Evolutionary conservation across 2,888 invertebrate species (phyloP), one percentile per base, ranked within the genome.

Genomic region (Caenorhabditis sp.): DNA sequence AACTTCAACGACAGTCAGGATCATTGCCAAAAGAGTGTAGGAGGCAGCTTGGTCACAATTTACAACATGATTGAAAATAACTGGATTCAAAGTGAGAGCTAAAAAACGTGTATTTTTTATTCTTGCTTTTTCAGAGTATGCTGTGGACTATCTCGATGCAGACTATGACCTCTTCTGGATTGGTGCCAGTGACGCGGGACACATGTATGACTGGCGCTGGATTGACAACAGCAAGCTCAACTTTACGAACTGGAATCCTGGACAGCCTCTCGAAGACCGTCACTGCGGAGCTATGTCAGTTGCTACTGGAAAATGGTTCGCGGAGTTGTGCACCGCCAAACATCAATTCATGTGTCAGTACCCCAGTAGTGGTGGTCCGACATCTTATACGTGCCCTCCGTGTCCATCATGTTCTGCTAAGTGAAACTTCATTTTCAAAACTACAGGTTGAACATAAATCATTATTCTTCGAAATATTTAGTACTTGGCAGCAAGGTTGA

Each of bases 401-500:
- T 82, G 82, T 31, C 51, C 69, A 28, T 14, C 80, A 3, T 80
- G 80, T 26, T 54, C 22, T 49, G 38, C 49, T 47, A 73, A 63
- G n/a, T 63, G 59, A 47, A 10, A n/a, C 12, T 38, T 61, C 22
- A 49, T 38, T 61, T 26, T 14, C 14, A 14, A 12, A 22, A 19
- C 24, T 54, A 24, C 26, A 22, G 24, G 24, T 14, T 6, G 7
- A 6, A 54, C 24, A 54, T 54, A 26, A 54, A 54, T 14, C 14
- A 7, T 54, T 5, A 54, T 54, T 24, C 0, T 14, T 14, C 12
- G 12, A 26, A 19, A 8, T n/a, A n/a, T 10, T 61, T 24, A 77
- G 19, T 59, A 77, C 28, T 79, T 79, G 0, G 79, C 54, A 16
- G 70, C 63, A 63, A 82, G 73, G 41, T 66, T 70, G 5, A 94